Percentiles rank a stretch among this genome's conserved stretches.
These are phyloP conservation scores for Castor canadensis DNA, from an alignment of 2,113 vertebrate species.

Conservation along the genomic window DNA sequence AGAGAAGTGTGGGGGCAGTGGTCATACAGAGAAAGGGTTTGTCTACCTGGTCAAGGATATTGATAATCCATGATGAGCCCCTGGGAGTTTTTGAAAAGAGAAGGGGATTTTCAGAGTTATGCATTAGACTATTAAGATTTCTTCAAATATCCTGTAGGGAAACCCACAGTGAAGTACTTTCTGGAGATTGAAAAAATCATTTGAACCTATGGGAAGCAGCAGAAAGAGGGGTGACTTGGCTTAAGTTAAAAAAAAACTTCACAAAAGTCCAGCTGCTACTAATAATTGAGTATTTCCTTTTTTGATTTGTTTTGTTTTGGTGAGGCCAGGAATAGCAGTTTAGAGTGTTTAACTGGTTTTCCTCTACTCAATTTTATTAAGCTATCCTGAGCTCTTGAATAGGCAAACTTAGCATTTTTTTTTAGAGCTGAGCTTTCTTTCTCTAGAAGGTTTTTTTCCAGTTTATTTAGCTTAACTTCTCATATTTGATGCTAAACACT, in stretches of 20 bases:
- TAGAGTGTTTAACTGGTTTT: slow-evolving; percentile 72
- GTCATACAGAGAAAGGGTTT: slow-evolving; percentile 7
- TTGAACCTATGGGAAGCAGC: slow-evolving; percentile 25
- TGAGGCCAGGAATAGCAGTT: slow-evolving; percentile 58
- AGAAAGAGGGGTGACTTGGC: not conserved
- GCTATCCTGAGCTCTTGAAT: slow-evolving; percentile 68
- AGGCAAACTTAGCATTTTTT: slow-evolving; percentile 69
- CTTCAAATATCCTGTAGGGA: slow-evolving; percentile 44
- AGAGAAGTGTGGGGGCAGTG: not conserved
- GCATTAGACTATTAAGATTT: slow-evolving; percentile 39
- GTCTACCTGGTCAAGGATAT: not conserved
- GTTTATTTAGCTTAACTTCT: slow-evolving; percentile 73
- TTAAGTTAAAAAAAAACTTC: slow-evolving; percentile 25
- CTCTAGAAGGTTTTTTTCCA: slow-evolving; percentile 62
- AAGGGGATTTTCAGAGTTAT: not conserved
- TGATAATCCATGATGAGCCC: not conserved
- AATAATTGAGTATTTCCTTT: slow-evolving; percentile 70
- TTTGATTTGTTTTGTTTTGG: slow-evolving; percentile 68
- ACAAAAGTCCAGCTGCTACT: slow-evolving; percentile 61
- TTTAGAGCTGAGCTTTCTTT: slow-evolving; percentile 71
- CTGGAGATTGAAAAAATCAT: slow-evolving; percentile 51
- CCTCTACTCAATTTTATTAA: slow-evolving; percentile 72
- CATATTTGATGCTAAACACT: slow-evolving; percentile 68
- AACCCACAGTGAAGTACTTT: slow-evolving; percentile 50
- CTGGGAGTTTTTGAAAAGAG: slow-evolving; percentile 19